phyloP scores from a whole-genome alignment of 2,113 vertebrate genomes.

The Lophura nycthemera region DNA sequence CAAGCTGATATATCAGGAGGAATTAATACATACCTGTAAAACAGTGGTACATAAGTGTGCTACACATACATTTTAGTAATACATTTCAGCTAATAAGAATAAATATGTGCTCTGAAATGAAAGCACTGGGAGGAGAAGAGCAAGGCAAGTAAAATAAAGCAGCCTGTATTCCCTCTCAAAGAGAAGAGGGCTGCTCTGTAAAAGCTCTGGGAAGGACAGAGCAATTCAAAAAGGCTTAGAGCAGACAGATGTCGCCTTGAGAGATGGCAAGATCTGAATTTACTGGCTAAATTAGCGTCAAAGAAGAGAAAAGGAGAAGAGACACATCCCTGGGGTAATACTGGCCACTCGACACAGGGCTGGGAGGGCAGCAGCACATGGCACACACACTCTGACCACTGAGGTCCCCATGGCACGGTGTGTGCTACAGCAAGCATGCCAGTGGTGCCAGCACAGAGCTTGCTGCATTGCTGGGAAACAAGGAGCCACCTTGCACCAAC shows the following conservation, averaged over 20 bases:
- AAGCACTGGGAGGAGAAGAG: not conserved
- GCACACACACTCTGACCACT: not conserved
- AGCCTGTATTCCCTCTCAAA: not conserved
- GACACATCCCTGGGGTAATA: fast-evolving
- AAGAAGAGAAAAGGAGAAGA: not conserved
- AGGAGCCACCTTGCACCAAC: not conserved
- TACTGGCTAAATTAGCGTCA: not conserved
- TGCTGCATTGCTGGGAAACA: not conserved
- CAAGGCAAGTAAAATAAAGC: not conserved
- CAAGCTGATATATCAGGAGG: not conserved
- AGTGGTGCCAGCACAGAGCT: not conserved
- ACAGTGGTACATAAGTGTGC: not conserved
- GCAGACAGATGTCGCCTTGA: not conserved
- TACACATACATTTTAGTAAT: not conserved
- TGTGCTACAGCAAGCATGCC: not conserved
- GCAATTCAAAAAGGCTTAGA: not conserved
- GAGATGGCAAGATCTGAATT: not conserved
- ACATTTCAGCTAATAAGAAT: not conserved
- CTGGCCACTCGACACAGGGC: not conserved
- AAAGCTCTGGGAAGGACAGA: not conserved
- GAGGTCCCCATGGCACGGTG: too few species aligned
- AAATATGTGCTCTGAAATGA: not conserved
- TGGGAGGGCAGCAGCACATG: not conserved
- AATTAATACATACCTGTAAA: not conserved
- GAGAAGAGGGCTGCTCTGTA: not conserved